Conservation (phyloP, 2,113 vertebrate species). For the Clarias macrocephalus region DNA sequence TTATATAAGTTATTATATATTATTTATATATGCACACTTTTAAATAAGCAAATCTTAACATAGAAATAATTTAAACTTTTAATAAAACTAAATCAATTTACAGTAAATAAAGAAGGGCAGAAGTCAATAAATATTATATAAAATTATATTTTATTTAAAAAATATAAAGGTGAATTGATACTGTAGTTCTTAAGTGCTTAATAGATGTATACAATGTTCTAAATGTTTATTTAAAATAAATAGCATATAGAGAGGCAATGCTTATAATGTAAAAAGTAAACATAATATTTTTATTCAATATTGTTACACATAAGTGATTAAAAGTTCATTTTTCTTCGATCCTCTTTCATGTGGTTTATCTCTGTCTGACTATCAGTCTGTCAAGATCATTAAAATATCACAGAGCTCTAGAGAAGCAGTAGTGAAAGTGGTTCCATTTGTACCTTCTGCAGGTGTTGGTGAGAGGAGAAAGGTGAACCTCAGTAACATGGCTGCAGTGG, state of each 20-base stretch:
- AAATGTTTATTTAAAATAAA: background rate
- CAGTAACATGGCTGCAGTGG: background rate
- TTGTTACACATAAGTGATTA: background rate
- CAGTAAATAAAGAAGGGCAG: no score
- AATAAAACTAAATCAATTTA: no score
- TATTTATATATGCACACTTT: no score
- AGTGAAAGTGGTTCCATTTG: background rate
- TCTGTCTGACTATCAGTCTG: background rate
- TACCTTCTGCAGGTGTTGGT: constrained; percentile 8
- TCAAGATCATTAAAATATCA: background rate
- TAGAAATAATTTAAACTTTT: no score
- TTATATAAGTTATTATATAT: background rate
- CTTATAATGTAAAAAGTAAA: no score
- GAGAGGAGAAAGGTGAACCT: background rate
- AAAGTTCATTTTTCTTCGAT: background rate
- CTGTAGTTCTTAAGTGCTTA: no score
- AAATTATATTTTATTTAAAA: no score
- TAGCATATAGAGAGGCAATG: background rate
- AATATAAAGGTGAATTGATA: no score
- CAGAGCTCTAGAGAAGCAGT: background rate
- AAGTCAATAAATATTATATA: no score
- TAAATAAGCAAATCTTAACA: no score
- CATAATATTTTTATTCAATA: no score
- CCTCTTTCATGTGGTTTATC: constrained; percentile 5
- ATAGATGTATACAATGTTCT: no score